Percentiles rank a stretch among this genome's conserved stretches.
Evolutionary conservation across 1,140 invertebrate genomes (phyloP).

Genomic region (Anoplophora glabripennis): DNA sequence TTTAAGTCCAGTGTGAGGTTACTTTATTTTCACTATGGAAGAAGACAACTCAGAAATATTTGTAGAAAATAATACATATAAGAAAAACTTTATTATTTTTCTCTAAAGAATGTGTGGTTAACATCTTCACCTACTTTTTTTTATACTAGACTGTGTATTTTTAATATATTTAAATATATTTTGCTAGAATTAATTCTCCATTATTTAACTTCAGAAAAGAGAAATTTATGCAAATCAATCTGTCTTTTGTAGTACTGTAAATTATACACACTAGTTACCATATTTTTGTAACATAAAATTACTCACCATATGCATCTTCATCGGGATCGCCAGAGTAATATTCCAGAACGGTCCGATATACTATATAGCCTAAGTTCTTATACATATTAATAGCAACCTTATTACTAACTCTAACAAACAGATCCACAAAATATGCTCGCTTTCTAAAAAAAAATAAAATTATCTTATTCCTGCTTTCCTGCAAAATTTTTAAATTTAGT

Average conservation of each 20-base stretch:
- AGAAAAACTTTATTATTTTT: no score
- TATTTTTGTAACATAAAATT: conserved; percentile 2
- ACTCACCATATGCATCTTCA: conserved; percentile 96
- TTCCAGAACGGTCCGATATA: conserved; percentile 93
- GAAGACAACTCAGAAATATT: no score
- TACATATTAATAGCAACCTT: conserved; percentile 98
- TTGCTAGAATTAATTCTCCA: neutral
- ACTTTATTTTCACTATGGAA: no score
- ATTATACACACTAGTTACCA: conserved; percentile 4
- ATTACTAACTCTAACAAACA: conserved; percentile 98
- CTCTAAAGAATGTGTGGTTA: no score
- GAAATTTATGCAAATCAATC: neutral
- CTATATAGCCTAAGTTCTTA: conserved; percentile 92
- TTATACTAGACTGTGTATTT: neutral
- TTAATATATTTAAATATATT: neutral
- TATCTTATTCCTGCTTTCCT: no score
- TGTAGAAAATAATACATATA: no score
- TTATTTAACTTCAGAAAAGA: neutral
- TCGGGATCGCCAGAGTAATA: conserved; percentile 97
- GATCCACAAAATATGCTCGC: conserved; percentile 95
- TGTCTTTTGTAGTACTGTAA: no score
- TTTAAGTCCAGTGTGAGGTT: no score
- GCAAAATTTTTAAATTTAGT: no score
- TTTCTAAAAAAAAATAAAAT: conserved; percentile 79
- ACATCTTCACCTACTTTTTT: neutral